Evolutionary conservation across 2,113 vertebrate genomes (phyloP), one percentile per base, ranked within the genome.

Genomic region (Psittacara wagleri): DNA sequence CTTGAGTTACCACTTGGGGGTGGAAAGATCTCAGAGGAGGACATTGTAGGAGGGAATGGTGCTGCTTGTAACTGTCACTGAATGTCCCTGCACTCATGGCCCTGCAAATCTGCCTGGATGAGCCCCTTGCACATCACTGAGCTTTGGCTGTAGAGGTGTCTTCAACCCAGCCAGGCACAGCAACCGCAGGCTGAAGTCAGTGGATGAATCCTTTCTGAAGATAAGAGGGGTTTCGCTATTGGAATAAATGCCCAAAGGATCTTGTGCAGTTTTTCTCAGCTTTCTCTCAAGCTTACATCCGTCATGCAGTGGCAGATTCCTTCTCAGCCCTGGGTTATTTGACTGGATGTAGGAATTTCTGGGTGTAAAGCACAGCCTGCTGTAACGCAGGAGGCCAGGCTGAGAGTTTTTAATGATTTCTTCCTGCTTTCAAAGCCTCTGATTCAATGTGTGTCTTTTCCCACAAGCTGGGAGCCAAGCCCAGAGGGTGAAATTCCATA

Each of bases 401-500:
- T 57, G 72, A 16, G 51, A 70, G 43, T 35, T 84, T 9, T 35
- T 13, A 64, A 57, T 13, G 51, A 64, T 96, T 86, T 54, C 83
- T 68, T 78, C 72, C 83, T 74, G 44, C 82, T 59, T 61, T 68
- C 79, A 48, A 49, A 93, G 31, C 79, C 55, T 18, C 83, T 88
- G 69, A 91, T 68, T n/a, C 79, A n/a, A 57, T 46, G 83, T 16
- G 11, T 14, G 43, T 44, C 24, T 6, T 81, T 92, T 70, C 51
- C 90, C 90, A 72, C 76, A 35, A 62, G 51, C 3, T 49, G 64
- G 77, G 77, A 90, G 46, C 61, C 0, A 1, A 88, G 94, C 95
- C 95, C 80, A 29, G 95, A 48, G 92, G 80, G 73, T 79, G 90
- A 86, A 96, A 96, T 95, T 93, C 88, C 90, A 64, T 13, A 43